These are phyloP conservation scores for Pteronotus mesoamericanus DNA, from an alignment of 2,797 vertebrate species.

Conservation along the genomic window DNA sequence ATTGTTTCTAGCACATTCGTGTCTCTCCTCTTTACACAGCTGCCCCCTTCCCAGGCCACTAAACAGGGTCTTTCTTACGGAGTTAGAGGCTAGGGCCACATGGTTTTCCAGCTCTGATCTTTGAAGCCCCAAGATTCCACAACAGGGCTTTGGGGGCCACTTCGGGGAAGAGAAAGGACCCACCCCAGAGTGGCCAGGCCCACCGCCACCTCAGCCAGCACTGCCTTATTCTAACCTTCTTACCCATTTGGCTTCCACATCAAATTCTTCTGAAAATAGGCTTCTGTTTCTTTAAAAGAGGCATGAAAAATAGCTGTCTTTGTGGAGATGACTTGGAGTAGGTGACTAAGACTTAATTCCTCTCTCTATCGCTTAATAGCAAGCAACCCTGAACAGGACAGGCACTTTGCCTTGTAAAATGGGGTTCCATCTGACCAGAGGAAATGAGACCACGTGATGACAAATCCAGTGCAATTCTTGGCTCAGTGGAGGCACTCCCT, in stretches of 20 bases:
- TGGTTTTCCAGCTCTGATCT: background rate
- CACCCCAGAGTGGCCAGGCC: background rate
- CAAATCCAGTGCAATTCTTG: background rate
- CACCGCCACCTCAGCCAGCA: rapidly evolving
- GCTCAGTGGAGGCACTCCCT: rapidly evolving
- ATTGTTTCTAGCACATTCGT: background rate
- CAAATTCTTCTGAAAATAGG: background rate
- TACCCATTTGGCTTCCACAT: background rate
- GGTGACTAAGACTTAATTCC: background rate
- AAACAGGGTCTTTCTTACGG: background rate
- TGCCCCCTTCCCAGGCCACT: background rate
- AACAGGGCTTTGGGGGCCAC: background rate
- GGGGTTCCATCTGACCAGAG: background rate
- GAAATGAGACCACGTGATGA: background rate
- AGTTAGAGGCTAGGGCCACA: rapidly evolving
- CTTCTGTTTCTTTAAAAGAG: background rate
- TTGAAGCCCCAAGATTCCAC: background rate
- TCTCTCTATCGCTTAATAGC: background rate
- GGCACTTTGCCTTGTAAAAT: background rate
- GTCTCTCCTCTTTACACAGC: background rate
- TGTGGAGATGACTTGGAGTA: background rate
- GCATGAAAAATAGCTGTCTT: background rate
- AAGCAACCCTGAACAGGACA: background rate
- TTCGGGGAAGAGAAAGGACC: background rate
- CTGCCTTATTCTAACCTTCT: background rate